Evolutionary conservation across 2,797 vertebrate genomes (phyloP).

Genomic region (Bradypodion pumilum): DNA sequence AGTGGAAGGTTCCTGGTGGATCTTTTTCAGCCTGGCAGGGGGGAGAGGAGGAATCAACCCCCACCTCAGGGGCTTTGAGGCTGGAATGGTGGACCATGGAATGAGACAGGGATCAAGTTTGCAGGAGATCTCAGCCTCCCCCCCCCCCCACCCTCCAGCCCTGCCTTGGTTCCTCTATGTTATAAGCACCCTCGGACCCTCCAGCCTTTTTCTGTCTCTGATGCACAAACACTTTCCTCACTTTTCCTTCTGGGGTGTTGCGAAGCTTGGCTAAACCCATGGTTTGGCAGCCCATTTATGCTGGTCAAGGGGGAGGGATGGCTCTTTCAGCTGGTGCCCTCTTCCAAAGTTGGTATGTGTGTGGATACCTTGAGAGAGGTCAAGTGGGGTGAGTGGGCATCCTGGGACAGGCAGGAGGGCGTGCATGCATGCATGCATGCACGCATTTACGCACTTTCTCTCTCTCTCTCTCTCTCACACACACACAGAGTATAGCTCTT

Average conservation of each 20-base stretch:
- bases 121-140: background rate
- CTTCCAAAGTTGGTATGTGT: background rate
- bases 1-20: constrained; percentile 71
- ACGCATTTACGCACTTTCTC: too few relatives aligned
- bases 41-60: constrained; percentile 41
- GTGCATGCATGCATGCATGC: too few relatives aligned
- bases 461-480: too few relatives aligned
- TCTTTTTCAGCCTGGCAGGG: constrained; percentile 67
- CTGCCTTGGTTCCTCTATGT: background rate
- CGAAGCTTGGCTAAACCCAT: background rate
- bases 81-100: accelerated
- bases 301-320: too few relatives aligned
- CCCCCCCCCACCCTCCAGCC: background rate
- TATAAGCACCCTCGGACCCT: accelerated
- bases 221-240: background rate
- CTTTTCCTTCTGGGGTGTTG: background rate
- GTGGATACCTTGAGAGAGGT: background rate
- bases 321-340: background rate
- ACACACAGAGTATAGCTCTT: background rate
- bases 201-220: background rate
- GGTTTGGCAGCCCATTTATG: background rate
- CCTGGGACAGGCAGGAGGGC: too few relatives aligned
- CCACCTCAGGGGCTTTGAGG: background rate
- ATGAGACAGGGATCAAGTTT: background rate
- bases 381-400: too few relatives aligned